Conservation (phyloP, 2,113 vertebrate species). For the Corythornis madagascariensis region DNA sequence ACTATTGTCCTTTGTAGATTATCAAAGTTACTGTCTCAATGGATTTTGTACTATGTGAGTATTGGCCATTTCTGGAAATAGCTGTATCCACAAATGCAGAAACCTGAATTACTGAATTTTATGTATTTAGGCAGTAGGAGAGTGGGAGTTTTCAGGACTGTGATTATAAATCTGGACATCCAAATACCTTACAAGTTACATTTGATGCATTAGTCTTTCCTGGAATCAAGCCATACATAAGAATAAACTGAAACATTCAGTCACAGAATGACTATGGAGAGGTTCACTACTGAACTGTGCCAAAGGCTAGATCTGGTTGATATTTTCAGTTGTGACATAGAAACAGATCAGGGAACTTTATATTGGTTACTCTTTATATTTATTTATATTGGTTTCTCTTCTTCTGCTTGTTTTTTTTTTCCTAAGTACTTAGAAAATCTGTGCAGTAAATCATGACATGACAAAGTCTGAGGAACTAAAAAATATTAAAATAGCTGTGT, state of each 20-base stretch:
- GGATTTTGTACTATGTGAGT: not conserved
- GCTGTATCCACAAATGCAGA: not conserved
- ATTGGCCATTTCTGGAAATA: not conserved
- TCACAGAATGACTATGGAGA: not conserved
- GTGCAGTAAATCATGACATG: not conserved
- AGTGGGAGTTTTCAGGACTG: not conserved
- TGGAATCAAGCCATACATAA: not conserved
- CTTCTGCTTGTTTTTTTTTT: not conserved
- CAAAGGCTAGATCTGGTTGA: not conserved
- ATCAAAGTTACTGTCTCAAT: not conserved
- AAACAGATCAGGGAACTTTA: not conserved
- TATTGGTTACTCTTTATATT: not conserved
- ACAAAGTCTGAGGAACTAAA: not conserved
- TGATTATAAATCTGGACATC: not conserved
- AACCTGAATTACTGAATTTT: not conserved
- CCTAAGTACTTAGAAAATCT: not conserved
- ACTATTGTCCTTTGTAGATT: not conserved
- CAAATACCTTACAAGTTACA: slow-evolving; percentile 4
- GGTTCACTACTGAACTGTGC: not conserved
- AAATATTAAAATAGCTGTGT: not conserved
- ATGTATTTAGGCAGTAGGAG: not conserved
- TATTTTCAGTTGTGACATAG: slow-evolving; percentile 3
- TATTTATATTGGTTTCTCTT: not conserved
- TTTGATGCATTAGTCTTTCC: slow-evolving; percentile 18
- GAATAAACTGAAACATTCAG: slow-evolving; percentile 32